phyloP scores from a whole-genome alignment of 2,113 vertebrate genomes.

The Isichthys henryi region DNA sequence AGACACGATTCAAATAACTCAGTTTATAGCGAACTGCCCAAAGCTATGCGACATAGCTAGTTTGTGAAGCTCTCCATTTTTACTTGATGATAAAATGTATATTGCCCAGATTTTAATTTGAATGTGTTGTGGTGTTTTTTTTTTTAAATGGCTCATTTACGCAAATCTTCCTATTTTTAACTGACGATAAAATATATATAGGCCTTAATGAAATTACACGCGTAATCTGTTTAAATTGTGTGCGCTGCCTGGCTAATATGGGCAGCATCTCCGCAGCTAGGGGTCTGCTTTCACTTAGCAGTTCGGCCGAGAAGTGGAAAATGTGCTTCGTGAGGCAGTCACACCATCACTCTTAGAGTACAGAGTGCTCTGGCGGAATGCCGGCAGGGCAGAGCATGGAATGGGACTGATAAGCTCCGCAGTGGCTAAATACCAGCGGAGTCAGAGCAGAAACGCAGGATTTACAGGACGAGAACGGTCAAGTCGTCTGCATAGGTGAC shows the following conservation, averaged over 20 bases:
- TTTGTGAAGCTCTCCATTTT: not conserved
- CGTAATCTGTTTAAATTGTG: not conserved
- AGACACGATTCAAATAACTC: not conserved
- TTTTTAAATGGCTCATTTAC: not conserved
- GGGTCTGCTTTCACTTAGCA: slow-evolving; percentile 23
- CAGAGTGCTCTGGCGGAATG: not conserved
- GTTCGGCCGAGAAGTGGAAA: not conserved
- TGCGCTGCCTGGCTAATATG: not conserved
- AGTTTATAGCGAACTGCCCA: not conserved
- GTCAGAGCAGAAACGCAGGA: not conserved
- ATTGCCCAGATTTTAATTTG: not conserved
- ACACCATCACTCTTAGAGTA: not conserved
- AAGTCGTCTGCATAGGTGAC: not conserved
- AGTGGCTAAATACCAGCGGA: not conserved
- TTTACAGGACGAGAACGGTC: not conserved
- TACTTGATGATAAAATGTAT: not conserved
- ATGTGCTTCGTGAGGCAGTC: not conserved
- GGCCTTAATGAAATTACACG: not conserved
- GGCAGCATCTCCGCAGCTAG: not conserved
- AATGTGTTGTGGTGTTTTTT: not conserved
- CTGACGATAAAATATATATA: not conserved
- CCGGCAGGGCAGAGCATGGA: not conserved
- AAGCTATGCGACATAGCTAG: not conserved
- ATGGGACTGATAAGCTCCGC: not conserved
- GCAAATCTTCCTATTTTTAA: not conserved